Base-by-base conservation (phyloP, 1,140 invertebrate species). In the Pseudomyrmex flavicornis region DNA sequence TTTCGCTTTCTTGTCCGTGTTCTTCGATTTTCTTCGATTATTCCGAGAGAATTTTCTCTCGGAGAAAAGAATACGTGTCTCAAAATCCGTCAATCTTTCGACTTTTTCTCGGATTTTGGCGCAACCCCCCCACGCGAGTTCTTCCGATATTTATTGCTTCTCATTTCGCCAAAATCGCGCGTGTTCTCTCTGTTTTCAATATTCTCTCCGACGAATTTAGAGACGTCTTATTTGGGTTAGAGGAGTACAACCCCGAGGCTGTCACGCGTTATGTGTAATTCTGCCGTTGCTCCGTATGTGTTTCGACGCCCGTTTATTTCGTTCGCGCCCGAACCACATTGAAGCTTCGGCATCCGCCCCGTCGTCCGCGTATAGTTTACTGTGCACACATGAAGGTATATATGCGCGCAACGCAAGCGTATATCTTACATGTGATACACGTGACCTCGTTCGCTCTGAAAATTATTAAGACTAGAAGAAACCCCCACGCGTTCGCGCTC, bases 391-490 rank as follows among this genome's bases (percentile, higher is more conserved):
- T n/a, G 15, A 70, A 35, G 22, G 66, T 15, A 15, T 52, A 15
- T 52, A 65, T 44, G 61, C 48, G 50, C 48, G 50, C 12, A 35
- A n/a, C 48, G 61, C 48, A 50, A 9, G 48, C 74, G 15, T 72
- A 72, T 61, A 80, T 61, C 54, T 48, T 70, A 61, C 76, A 15
- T 44, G 56, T 61, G 76, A 80, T 80, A 65, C 65, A 84, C 65
- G 74, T 84, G 86, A 88, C 86, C 86, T 69, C 82, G 48, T 87
- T 84, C 12, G 26, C 26, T 20, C 50, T 52, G 50, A 26, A 22
- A 46, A 82, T 88, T 87, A 87, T 87, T 88, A 88, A 84, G 62
- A n/a, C 62, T n/a, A 26, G 69, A 84, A 87, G 84, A 87, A 88
- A 77, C 52, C 75, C 85, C 59, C 72, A 12, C 17, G 52, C 59